Evolutionary conservation across 2,888 invertebrate species (phyloP).

Genomic region (Terebella lapidaria): DNA sequence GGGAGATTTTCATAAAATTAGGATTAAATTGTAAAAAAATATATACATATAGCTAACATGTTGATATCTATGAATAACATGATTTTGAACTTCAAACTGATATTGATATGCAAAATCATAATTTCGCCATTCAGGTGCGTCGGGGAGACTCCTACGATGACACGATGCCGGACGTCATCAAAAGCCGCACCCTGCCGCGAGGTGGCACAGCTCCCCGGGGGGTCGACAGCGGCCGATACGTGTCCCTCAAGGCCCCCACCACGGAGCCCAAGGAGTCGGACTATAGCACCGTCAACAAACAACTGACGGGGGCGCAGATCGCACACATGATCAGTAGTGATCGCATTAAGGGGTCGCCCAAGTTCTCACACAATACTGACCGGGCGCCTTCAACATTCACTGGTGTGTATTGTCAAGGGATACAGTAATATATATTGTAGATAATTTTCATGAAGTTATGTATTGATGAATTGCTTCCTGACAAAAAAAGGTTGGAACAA

Average conservation of each 20-base stretch:
- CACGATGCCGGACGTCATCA: slow-evolving; percentile 12
- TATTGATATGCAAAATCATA: too few relatives aligned
- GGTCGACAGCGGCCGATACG: slow-evolving; percentile 3
- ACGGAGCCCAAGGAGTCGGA: slow-evolving; percentile 13
- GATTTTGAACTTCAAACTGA: background rate
- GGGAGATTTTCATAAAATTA: too few relatives aligned
- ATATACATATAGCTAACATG: too few relatives aligned
- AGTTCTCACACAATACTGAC: slow-evolving; percentile 11
- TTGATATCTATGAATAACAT: background rate
- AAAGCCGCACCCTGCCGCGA: slow-evolving; percentile 14
- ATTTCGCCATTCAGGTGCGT: too few relatives aligned
- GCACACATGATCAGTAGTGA: slow-evolving; percentile 16
- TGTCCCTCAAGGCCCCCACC: background rate
- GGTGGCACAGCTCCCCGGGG: slow-evolving; percentile 15
- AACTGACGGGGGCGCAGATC: slow-evolving; percentile 19
- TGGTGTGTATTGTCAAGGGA: background rate
- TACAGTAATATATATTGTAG: too few relatives aligned
- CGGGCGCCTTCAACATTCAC: slow-evolving; percentile 4
- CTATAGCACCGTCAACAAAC: slow-evolving; percentile 18
- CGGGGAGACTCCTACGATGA: background rate
- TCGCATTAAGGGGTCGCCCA: slow-evolving; percentile 6
- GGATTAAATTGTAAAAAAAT: too few relatives aligned
- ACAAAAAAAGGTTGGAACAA: too few relatives aligned
- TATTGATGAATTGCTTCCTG: too few relatives aligned
- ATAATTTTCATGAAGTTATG: too few relatives aligned